Base-by-base conservation (phyloP, 2,113 vertebrate species). In the Limnothrissa miodon region DNA sequence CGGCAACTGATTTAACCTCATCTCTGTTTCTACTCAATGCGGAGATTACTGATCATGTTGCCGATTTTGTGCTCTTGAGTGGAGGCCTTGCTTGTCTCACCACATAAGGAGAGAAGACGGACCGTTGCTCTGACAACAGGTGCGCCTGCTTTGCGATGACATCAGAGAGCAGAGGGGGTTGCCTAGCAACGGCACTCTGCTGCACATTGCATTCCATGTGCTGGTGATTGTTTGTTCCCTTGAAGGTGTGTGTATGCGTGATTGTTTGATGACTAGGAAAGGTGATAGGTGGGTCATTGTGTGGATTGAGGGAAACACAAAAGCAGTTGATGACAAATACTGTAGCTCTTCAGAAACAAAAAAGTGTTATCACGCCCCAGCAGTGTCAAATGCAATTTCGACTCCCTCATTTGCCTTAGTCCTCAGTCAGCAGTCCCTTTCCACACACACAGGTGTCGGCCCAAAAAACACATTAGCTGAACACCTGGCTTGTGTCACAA, bases 111-210 rank as follows among this genome's bases (percentile, higher is more conserved):
- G 2, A 21, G 42, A 88, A 85, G 87, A 92, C 56, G 66, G 86
- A 87, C 84, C 44, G 90, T 92, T 87, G 42, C 89, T 89, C 74
- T 87, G 89, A 88, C 89, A 92, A 92, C 93, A 92, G 89, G 90
- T 93, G 91, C 83, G 86, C 42, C 82, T 15, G 80, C 86, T 88
- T 15, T 0, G 79, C 83, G 15, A 59, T 79, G 78, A 89, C 88
- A 82, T 90, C 86, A 78, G 87, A 87, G 86, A 88, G 59, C 80
- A 44, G 79, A 59, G 84, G 66, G 42, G 45, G 91, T 92, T 90
- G 88, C 92, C 79, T 91, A 90, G 91, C 92, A 92, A 93, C 91
- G 83, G 70, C 62, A 21, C 44, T 79, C 78, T 46, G 85, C 66
- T 46, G 86, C 66, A 11, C 82, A 84, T 56, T 51, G 88, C 80